Base-by-base conservation (phyloP, 2,113 vertebrate genomes). In the Suricata suricatta region DNA sequence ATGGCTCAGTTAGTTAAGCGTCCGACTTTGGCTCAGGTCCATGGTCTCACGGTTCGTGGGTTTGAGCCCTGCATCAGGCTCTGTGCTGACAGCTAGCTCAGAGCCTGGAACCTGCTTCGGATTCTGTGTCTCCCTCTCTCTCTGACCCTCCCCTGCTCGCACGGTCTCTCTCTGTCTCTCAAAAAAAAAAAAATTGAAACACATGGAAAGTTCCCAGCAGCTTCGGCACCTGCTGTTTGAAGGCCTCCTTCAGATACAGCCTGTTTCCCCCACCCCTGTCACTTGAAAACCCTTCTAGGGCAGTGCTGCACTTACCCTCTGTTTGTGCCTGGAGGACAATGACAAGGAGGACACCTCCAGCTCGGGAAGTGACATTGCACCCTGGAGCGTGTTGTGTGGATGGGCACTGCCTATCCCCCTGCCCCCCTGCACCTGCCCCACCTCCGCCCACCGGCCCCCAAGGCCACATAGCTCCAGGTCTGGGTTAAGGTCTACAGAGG, bases 391-490 rank as follows among this genome's bases (percentile, higher is more conserved):
- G 13, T 16, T 1, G 8, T 19, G 2, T 1, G 19, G 8, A 5
- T 1, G 31, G 71, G 44, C 15, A 10, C 15, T 17, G 25, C 33
- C 50, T 23, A 19, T 17, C 21, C 57, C 57, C 19, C 17, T 17
- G n/a, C 14, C 0, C 5, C 41, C 80, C 15, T 0, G 13, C 38
- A 2, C 44, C 27, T 27, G 72, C n/a, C 10, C 15, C 19, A 15
- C 35, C 19, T 35, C 23, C 0, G 1, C 10, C 1, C 41, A 0
- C 31, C 12, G 3, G 10, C 5, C 35, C 57, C 4, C 0, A 1
- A 15, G 25, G 35, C 29, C 17, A 41, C 17, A 29, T 25, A 4
- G 74, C n/a, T 63, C 71, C 21, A n/a, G 66, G 57, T 86, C 83
- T 71, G 77, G 23, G 35, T n/a, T 27, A 83, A 12, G 33, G 27